Conservation (phyloP, 35 echinoderm and acorn worm species). For the Ophioderma brevispina region DNA sequence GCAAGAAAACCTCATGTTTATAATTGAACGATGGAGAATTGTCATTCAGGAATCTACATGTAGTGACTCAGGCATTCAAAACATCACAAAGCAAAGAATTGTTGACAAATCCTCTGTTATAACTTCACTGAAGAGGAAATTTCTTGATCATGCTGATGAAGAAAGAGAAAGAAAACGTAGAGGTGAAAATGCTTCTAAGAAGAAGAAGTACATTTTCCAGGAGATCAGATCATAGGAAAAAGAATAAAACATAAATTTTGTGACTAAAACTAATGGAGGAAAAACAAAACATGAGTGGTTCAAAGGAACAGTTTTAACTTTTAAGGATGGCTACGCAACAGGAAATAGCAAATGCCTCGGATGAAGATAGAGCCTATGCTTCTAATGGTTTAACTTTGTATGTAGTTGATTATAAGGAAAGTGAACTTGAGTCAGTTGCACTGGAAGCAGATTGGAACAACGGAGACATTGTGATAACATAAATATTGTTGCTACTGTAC, state of each 20-base stretch:
- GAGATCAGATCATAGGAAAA: not conserved
- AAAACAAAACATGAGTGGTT: not conserved
- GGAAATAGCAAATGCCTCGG: not conserved
- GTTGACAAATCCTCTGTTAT: not conserved
- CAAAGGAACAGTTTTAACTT: not conserved
- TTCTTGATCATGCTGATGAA: not conserved
- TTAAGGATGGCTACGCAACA: not conserved
- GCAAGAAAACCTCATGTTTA: not conserved
- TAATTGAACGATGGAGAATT: not conserved
- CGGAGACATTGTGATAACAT: too few species aligned
- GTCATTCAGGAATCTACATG: not conserved
- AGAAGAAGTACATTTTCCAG: not conserved
- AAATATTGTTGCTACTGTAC: too few species aligned
- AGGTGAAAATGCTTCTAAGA: not conserved
- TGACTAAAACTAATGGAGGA: not conserved
- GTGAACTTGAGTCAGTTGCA: not conserved
- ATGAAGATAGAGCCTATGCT: not conserved
- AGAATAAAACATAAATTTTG: not conserved
- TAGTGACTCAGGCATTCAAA: not conserved
- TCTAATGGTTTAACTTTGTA: not conserved
- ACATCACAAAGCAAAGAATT: not conserved
- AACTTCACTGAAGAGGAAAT: not conserved
- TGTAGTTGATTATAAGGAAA: not conserved
- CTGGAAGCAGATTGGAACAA: constrained; percentile 7
- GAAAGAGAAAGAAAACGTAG: not conserved